Evolutionary conservation across 53 echinoderm and acorn worm species (phyloP).

Genomic region (Holothuria leucospilota): DNA sequence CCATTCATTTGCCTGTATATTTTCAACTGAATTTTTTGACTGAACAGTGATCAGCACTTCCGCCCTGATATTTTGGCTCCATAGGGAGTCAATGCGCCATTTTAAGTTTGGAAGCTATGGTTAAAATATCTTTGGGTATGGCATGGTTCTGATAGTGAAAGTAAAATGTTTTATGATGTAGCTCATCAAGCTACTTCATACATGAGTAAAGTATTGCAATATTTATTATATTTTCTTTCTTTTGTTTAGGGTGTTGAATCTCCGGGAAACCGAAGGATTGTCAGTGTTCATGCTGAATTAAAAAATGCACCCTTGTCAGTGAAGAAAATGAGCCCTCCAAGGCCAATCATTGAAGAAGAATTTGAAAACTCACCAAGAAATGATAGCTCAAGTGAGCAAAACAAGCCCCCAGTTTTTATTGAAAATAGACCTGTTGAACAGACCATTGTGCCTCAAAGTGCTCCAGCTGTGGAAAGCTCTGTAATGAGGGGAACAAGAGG

Average conservation of each 20-base stretch:
- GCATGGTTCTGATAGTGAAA: too few relatives aligned
- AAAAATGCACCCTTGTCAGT: slow-evolving; percentile 55
- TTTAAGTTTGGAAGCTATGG: too few relatives aligned
- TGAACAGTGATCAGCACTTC: too few relatives aligned
- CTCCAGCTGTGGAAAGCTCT: slow-evolving; percentile 7
- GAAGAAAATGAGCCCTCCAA: slow-evolving; percentile 9
- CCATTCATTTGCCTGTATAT: too few relatives aligned
- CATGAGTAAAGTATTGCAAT: too few relatives aligned
- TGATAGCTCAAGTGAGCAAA: not conserved
- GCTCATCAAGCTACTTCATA: too few relatives aligned
- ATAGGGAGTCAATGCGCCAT: too few relatives aligned
- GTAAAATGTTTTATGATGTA: too few relatives aligned
- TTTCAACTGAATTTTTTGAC: too few relatives aligned
- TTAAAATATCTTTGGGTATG: too few relatives aligned
- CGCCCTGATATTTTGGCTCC: too few relatives aligned
- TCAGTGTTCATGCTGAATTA: slow-evolving; percentile 67
- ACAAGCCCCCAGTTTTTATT: not conserved
- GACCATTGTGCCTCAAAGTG: not conserved
- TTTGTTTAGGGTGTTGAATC: slow-evolving; percentile 31
- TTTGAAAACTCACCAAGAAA: slow-evolving; percentile 40
- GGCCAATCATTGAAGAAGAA: slow-evolving; percentile 14
- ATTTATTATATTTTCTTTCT: not conserved
- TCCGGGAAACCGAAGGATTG: slow-evolving; percentile 57
- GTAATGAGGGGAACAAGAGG: too few relatives aligned
- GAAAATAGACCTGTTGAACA: not conserved